A percentile compares a stretch with the other conserved stretches of the same genome.
Conservation (phyloP, 2,113 vertebrate species). For the Eudorcas thomsonii region DNA sequence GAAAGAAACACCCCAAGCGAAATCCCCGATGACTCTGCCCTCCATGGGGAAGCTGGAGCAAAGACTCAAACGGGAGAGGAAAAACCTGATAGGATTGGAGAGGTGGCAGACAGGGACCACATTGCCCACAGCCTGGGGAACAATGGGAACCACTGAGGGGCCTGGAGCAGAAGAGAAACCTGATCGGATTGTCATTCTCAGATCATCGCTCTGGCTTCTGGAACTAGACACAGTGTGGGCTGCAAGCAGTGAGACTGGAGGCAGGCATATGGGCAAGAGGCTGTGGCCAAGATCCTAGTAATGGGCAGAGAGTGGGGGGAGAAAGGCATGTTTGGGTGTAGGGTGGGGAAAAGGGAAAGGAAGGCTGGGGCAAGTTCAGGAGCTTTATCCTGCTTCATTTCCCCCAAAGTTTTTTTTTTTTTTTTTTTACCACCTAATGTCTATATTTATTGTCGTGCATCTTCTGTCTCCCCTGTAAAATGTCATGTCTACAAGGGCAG, state of each 20-base stretch:
- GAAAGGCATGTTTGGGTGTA: background rate
- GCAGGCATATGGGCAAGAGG: background rate
- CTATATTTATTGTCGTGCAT: background rate
- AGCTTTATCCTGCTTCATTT: background rate
- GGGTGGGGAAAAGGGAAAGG: too few relatives aligned
- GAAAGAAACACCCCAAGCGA: background rate
- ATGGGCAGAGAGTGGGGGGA: background rate
- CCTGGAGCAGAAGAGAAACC: background rate
- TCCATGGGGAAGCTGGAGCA: too few relatives aligned
- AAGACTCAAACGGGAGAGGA: background rate
- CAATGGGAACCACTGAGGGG: background rate
- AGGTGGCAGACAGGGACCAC: background rate
- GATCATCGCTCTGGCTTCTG: background rate
- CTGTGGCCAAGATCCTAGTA: background rate
- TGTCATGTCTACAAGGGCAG: background rate
- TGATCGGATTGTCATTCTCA: background rate
- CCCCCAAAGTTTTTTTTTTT: background rate
- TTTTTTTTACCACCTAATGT: background rate
- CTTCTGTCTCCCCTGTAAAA: background rate
- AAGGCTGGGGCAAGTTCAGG: background rate
- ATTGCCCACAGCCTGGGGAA: background rate
- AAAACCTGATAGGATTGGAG: background rate
- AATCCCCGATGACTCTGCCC: background rate
- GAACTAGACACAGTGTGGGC: background rate
- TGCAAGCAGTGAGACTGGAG: background rate